Evolutionary conservation across 2,797 vertebrate species (phyloP).

Genomic region (Cirrhinus molitorella): DNA sequence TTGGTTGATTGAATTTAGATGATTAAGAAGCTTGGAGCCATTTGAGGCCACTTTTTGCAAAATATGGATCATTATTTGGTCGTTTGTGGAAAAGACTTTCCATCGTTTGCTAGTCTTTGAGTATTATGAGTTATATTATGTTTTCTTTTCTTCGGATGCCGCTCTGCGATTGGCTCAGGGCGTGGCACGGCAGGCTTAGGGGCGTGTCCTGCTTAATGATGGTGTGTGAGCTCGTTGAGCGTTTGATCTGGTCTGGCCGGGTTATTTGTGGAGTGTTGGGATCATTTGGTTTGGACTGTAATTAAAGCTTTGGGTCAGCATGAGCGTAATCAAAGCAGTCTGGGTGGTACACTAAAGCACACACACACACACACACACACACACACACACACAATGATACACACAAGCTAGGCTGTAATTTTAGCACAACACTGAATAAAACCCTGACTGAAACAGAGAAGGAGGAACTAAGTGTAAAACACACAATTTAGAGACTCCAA

Average conservation of each 20-base stretch:
- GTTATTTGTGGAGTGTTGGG: slow-evolving; percentile 83
- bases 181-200: slow-evolving; percentile 76
- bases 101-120: background rate
- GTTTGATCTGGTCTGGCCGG: slow-evolving; percentile 85
- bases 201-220: slow-evolving; percentile 81
- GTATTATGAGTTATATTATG: slow-evolving; percentile 17
- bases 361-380: slow-evolving; percentile 46
- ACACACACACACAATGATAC: slow-evolving; percentile 35
- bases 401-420: slow-evolving; percentile 62
- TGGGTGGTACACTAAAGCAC: slow-evolving; percentile 56
- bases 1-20: slow-evolving; percentile 24
- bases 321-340: slow-evolving; percentile 62
- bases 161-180: slow-evolving; percentile 78
- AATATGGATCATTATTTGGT: slow-evolving; percentile 28
- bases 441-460: slow-evolving; percentile 59
- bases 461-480: slow-evolving; percentile 46
- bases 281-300: slow-evolving; percentile 75
- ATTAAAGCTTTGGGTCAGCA: slow-evolving; percentile 66
- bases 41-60: slow-evolving; percentile 4
- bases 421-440: slow-evolving; percentile 54
- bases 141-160: slow-evolving; percentile 49
- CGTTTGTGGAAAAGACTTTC: slow-evolving; percentile 28
- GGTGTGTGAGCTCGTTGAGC: slow-evolving; percentile 79
- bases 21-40: background rate
- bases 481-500: slow-evolving; percentile 31